A percentile compares a stretch with the other conserved stretches of the same genome.
These are phyloP conservation scores for Calidris pygmaea DNA, from an alignment of 2,113 vertebrate species.

Conservation along the genomic window DNA sequence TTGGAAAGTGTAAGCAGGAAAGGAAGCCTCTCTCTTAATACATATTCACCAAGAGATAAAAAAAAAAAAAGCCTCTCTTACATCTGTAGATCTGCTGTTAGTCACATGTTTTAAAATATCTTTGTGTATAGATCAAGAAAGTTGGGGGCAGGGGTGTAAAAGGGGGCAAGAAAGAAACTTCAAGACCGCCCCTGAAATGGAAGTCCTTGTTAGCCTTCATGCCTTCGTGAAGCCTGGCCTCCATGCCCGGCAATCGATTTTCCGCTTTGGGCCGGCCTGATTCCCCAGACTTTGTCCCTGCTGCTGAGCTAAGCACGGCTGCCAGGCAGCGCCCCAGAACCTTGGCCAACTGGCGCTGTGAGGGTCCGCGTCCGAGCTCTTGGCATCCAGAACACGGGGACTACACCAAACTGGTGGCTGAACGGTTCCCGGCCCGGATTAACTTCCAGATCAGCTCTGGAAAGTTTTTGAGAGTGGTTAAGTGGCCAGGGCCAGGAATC, in stretches of 20 bases:
- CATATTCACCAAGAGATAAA: neutral
- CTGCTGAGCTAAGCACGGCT: neutral
- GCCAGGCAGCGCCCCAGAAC: neutral
- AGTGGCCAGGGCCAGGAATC: neutral
- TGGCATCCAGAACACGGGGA: neutral
- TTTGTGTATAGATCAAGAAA: neutral
- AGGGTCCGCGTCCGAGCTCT: fast-evolving
- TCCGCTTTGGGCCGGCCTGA: neutral
- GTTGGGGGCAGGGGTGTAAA: neutral
- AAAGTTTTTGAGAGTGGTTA: neutral
- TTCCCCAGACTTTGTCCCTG: neutral
- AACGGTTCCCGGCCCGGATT: neutral
- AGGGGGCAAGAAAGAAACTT: neutral
- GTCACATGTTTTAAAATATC: neutral
- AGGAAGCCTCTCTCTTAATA: neutral
- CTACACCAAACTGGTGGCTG: neutral
- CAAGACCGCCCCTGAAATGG: neutral
- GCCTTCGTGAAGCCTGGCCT: neutral
- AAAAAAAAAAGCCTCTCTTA: neutral
- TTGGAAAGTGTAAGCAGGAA: neutral
- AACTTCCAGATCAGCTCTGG: neutral
- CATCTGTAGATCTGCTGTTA: neutral
- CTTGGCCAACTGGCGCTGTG: neutral
- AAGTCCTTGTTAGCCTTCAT: neutral
- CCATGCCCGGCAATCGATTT: neutral